Evolutionary conservation across 2,888 invertebrate genomes (phyloP), one percentile per base, ranked within the genome.

Genomic region (Lepetodrilus schrolli): DNA sequence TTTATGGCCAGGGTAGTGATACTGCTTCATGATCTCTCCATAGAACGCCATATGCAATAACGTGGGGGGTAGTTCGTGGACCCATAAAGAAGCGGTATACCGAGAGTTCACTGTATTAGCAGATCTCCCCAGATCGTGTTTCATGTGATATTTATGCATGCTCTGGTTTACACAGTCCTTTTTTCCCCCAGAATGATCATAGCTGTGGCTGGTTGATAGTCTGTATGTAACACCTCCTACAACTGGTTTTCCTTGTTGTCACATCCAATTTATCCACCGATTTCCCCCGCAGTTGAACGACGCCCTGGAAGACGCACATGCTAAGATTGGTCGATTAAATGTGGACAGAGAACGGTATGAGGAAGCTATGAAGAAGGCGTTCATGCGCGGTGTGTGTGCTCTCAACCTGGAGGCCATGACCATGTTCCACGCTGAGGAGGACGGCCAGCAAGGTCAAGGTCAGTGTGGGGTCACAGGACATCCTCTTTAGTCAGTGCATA

Each of bases 331-430:
- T 4, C 72, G 76, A 26, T 81, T 90, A 71, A 86, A 88, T 23
- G 69, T 73, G 7, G 87, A 89, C 68, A 70, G 87, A 30, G 89
- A 89, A 7, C 71, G 77, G 4, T 88, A 89, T 66, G 89, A 90
- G 70, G 89, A 90, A 72, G 84, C 86, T 49, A 89, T 90, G 87
- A 90, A 90, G 82, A 90, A 90, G 72, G 90, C 90, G 4, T 90
- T 90, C 77, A 90, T 90, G 90, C 78, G 90, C n/a, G 90, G 90
- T 1, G 90, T 90, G 13, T 90, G 90, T 81, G 90, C 90, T 0
- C 85, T 90, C 34, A 90, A 90, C 77, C 80, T 90, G 72, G 90
- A 90, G 75, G 89, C 90, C 5, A 90, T 90, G 90, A 82, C 86
- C 26, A 89, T 90, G 78, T 90, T 90, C 77, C 82, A 87, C 36